Base-by-base conservation (phyloP, 2,113 vertebrate species). In the Pseudopipra pipra region DNA sequence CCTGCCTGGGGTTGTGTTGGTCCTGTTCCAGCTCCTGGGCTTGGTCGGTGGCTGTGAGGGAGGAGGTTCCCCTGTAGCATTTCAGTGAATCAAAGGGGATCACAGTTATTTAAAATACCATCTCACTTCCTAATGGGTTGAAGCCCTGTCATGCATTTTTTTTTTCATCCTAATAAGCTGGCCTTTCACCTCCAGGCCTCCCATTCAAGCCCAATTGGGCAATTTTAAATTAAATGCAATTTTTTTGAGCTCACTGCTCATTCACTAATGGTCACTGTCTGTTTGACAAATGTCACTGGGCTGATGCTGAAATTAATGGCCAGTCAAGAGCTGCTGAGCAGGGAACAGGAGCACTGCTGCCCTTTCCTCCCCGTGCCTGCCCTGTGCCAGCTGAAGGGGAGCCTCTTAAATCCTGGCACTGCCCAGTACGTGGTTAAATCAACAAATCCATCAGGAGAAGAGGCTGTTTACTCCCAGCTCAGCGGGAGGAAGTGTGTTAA, bases 111-210 rank as follows among this genome's bases (percentile, higher is more conserved):
- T 89, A 90, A 89, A 82, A 92, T 66, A 58, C 49, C 72, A 63
- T 90, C 73, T 71, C 43, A 31, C 76, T 94, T 47, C 74, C 73
- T 85, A 82, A 93, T 65, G 68, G 89, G 74, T 65, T 87, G 59
- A 86, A 89, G 55, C 21, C 37, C 72, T 59, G 49, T 62, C 85
- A 44, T 67, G 67, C 67, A 3, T 71, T 63, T 75, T 92, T 88
- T 89, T 79, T 55, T 5, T 16, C 18, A 79, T 78, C 46, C 58
- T 95, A 95, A 95, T 87, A 89, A 87, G 87, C 51, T 93, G 85
- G 27, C 85, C 89, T 97, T 96, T 97, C 92, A 96, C 92, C 93
- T 94, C 83, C 79, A 79, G 77, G 90, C 89, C 84, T 91, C 82
- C 51, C 75, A 85, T 90, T 96, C 79, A 90, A 93, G 94, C 58